Percentiles rank a stretch among this genome's conserved stretches.
Conservation (phyloP, 35 echinoderm and acorn worm genomes). For the Ophiothrix spiculata region DNA sequence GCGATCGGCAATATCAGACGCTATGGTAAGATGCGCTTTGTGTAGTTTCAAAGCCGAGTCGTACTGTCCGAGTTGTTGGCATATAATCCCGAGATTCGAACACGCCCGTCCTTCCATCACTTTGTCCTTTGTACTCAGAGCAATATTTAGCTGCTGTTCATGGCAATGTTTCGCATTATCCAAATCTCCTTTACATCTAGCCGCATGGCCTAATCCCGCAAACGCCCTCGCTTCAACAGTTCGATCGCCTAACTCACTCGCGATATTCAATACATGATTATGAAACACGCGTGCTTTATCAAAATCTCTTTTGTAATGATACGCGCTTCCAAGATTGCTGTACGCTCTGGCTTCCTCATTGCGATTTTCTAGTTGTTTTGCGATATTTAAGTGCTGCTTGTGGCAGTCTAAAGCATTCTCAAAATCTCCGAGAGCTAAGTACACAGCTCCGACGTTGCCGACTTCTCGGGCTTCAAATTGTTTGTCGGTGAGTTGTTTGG, state of each 20-base stretch:
- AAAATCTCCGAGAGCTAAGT: slow-evolving; percentile 79
- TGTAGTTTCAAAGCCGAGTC: slow-evolving; percentile 92
- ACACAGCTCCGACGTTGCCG: slow-evolving; percentile 91
- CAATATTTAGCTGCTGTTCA: slow-evolving; percentile 96
- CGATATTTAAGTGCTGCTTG: slow-evolving; percentile 86
- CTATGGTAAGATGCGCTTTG: slow-evolving; percentile 93
- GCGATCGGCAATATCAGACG: slow-evolving; percentile 55
- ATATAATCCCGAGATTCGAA: slow-evolving; percentile 95
- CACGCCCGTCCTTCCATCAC: slow-evolving; percentile 82
- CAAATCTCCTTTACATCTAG: slow-evolving; percentile 78
- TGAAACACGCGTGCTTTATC: slow-evolving; percentile 77
- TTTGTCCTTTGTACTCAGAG: slow-evolving; percentile 91
- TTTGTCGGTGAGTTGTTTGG: slow-evolving; percentile 98
- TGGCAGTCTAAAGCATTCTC: slow-evolving; percentile 90
- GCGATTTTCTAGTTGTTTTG: slow-evolving; percentile 86
- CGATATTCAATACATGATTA: slow-evolving; percentile 77
- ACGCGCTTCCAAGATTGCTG: slow-evolving; percentile 97
- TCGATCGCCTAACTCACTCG: slow-evolving; percentile 77
- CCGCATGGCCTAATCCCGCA: slow-evolving; percentile 89
- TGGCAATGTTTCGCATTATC: slow-evolving; percentile 80
- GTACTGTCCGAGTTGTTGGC: slow-evolving; percentile 87
- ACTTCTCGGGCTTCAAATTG: slow-evolving; percentile 98
- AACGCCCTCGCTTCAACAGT: slow-evolving; percentile 92
- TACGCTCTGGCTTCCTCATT: slow-evolving; percentile 92
- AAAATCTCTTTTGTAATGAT: slow-evolving; percentile 92